Evolutionary conservation across 2,113 vertebrate species (phyloP).

Genomic region (Chlamydotis undulata): DNA sequence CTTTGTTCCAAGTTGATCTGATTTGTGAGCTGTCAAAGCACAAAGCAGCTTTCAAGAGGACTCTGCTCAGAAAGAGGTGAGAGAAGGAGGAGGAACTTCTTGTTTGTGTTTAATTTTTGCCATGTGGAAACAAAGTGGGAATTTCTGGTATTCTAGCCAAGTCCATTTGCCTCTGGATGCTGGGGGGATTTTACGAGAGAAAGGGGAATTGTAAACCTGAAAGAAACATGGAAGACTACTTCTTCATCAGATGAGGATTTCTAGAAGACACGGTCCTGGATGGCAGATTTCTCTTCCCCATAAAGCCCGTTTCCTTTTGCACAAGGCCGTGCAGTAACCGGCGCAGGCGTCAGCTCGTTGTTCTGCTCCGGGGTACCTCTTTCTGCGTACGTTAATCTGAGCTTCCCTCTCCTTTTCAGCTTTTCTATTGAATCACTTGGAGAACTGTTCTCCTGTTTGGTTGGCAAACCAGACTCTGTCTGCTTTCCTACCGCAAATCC

Average conservation of each 20-base stretch:
- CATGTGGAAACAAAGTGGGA: not conserved
- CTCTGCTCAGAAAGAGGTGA: not conserved
- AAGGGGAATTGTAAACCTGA: not conserved
- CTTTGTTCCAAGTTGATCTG: conserved; percentile 8
- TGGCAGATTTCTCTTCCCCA: not conserved
- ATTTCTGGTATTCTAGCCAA: not conserved
- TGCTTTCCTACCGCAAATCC: not conserved
- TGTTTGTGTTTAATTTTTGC: not conserved
- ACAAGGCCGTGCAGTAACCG: accelerated
- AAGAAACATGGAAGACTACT: not conserved
- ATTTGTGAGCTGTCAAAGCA: not conserved
- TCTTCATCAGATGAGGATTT: not conserved
- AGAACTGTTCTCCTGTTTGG: not conserved
- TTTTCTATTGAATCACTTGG: not conserved
- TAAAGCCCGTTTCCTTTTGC: not conserved
- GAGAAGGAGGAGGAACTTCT: not conserved
- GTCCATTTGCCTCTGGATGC: not conserved
- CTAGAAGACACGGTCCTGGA: not conserved
- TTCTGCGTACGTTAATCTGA: not conserved
- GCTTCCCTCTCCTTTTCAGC: not conserved
- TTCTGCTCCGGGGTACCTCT: not conserved
- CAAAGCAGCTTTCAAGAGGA: not conserved
- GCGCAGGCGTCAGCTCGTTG: not conserved
- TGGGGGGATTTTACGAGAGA: not conserved
- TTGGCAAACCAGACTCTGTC: not conserved